Evolutionary conservation across 2,797 vertebrate species (phyloP), one percentile per base, ranked within the genome.

Genomic region (Hephaestus fuliginosus): DNA sequence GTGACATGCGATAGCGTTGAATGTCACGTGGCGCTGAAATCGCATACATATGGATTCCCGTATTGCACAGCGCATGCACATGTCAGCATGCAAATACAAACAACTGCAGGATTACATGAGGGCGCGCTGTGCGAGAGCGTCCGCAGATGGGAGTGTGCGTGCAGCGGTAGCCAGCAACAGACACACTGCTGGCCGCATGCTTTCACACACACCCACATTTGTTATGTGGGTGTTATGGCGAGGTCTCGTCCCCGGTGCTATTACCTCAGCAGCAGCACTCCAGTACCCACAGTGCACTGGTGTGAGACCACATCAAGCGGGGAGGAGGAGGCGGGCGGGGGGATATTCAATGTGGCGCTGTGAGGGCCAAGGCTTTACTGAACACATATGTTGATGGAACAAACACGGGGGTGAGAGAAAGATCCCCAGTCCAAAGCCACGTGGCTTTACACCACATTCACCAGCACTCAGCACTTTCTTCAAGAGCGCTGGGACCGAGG

Each of bases 401-500:
- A 88, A 92, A 91, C 85, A 88, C 82, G 44, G 76, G 76, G 78
- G 82, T 36, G 85, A 85, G 62, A 80, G 84, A 80, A 63, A 62
- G 84, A 84, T 81, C 90, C 68, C 61, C 78, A 30, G 52, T 80
- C 91, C 90, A 84, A 90, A 88, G 91, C 86, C 88, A 88, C 88
- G 83, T 91, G 88, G 90, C 90, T 91, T 91, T 51, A 77, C 89
- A 91, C 83, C 83, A 67, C 86, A 89, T 91, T 92, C 88, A 86
- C 89, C 84, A 86, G 86, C 84, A 83, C 91, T 93, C 92, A 94
- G 93, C 90, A 91, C 90, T 92, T 93, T 92, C 80, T 81, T 36
- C 58, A 69, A 70, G 74, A 85, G 78, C 7, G 7, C 85, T 55
- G 70, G 79, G 84, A 68, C 58, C 76, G 30, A 33, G 65, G 46